Conservation (phyloP, 1,140 invertebrate genomes). For the Ooceraea biroi region DNA sequence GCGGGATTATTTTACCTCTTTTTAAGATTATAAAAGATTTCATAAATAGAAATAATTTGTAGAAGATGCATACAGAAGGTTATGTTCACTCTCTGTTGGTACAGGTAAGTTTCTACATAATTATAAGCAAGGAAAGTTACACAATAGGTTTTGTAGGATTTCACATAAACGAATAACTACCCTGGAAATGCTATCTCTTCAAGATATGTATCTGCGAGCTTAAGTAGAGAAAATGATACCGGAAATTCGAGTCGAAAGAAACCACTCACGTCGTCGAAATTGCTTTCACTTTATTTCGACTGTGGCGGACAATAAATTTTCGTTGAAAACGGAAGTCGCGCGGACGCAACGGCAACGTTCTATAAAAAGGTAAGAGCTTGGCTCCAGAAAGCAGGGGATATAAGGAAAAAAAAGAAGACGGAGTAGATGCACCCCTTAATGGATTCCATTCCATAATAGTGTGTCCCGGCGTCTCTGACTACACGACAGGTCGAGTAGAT, state of each 20-base stretch:
- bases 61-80: background rate
- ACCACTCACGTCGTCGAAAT: constrained; percentile 53
- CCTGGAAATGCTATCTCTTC: background rate
- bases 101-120: no score
- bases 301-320: constrained; percentile 54
- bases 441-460: constrained; percentile 54
- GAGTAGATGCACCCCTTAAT: constrained; percentile 52
- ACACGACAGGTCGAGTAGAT: constrained; percentile 54
- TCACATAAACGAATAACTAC: background rate
- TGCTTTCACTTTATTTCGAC: constrained; percentile 51
- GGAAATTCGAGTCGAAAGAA: constrained; percentile 56
- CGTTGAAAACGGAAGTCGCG: constrained; percentile 43
- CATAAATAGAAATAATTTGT: background rate
- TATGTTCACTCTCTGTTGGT: no score
- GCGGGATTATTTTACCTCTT: background rate
- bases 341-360: constrained; percentile 35
- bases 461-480: constrained; percentile 9
- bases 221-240: constrained; percentile 48
- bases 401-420: constrained; percentile 31
- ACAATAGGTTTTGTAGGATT: background rate
- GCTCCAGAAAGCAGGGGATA: constrained; percentile 34
- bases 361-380: constrained; percentile 57
- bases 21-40: background rate
- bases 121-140: no score
- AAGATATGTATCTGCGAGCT: constrained; percentile 48